A percentile compares a stretch with the other conserved stretches of the same genome.
Conservation (phyloP, 2,113 vertebrate species). For the Tragelaphus scriptus region DNA sequence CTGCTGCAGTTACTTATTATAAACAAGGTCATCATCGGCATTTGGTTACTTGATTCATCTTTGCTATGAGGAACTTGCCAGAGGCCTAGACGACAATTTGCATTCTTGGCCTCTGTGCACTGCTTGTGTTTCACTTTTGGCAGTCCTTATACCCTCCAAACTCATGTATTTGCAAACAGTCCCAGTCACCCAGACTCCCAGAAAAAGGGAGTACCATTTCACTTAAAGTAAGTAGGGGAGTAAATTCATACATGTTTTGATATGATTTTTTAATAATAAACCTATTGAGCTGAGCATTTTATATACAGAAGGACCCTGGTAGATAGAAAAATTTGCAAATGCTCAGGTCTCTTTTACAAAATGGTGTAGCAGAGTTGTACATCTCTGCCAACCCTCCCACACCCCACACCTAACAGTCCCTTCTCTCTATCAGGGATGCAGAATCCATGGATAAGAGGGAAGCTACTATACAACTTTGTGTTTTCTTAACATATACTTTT, state of each 20-base stretch:
- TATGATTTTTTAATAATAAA: neutral
- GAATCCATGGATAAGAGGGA: neutral
- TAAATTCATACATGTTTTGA: neutral
- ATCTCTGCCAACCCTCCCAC: neutral
- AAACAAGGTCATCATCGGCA: neutral
- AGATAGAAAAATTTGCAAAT: neutral
- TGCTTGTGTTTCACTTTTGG: neutral
- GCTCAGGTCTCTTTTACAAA: neutral
- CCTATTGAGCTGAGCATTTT: neutral
- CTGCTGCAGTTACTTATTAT: neutral
- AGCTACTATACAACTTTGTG: neutral
- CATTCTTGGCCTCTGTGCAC: neutral
- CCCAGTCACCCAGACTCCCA: fast-evolving
- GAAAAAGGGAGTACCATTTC: neutral
- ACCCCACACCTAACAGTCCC: neutral
- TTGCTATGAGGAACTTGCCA: neutral
- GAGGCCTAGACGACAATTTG: neutral
- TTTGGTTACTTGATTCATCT: neutral
- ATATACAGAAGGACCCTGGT: neutral
- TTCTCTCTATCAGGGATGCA: neutral
- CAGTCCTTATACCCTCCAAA: neutral
- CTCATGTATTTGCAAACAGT: neutral
- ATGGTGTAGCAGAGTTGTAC: neutral
- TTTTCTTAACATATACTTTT: neutral
- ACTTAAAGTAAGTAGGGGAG: neutral